Conservation (phyloP, 2,888 invertebrate species). For the Acleris sparsana region DNA sequence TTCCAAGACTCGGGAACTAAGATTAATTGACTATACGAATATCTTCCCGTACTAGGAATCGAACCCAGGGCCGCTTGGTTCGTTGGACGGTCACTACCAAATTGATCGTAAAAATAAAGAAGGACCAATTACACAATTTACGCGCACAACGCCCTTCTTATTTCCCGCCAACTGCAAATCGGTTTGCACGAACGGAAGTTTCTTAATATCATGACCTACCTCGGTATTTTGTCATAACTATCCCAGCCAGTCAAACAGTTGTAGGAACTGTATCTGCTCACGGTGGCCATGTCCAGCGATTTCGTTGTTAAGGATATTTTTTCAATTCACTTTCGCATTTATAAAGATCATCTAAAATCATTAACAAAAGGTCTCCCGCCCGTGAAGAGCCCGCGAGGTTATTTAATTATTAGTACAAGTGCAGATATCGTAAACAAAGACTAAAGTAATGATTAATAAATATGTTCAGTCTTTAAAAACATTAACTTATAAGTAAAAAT, state of each 20-base stretch:
- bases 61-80: too few species aligned
- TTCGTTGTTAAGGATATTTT: background rate
- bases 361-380: background rate
- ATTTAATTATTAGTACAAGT: background rate
- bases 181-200: background rate
- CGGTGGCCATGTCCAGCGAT: conserved; percentile 82
- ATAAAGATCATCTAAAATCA: background rate
- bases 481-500: background rate
- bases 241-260: conserved; percentile 96
- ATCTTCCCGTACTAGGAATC: too few species aligned
- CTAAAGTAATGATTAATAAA: background rate
- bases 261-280: conserved; percentile 93
- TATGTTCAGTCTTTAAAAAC: background rate
- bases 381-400: conserved; percentile 5
- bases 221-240: conserved; percentile 95
- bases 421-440: background rate
- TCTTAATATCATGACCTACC: conserved; percentile 80
- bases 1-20: too few species aligned
- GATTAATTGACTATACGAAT: too few species aligned
- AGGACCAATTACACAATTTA: background rate
- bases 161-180: too few species aligned
- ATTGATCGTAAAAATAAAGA: background rate
- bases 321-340: conserved; percentile 5
- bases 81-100: too few species aligned
- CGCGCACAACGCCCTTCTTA: too few species aligned